Conservation (phyloP, 2,113 vertebrate genomes). For the Colaptes auratus region DNA sequence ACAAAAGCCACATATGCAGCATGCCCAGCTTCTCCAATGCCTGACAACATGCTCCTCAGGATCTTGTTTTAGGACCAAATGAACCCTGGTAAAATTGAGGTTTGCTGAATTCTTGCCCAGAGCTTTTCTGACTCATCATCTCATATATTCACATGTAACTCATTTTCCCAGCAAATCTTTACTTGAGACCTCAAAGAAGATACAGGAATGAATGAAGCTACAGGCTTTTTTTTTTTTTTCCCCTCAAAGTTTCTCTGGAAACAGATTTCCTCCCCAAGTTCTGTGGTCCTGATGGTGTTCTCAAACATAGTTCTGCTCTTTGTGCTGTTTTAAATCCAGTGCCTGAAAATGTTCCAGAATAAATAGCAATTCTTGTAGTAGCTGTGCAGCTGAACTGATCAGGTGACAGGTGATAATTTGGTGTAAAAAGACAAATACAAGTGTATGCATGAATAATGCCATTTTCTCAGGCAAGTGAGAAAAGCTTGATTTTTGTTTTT, state of each 20-base stretch:
- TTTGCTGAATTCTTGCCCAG: slow-evolving; percentile 48
- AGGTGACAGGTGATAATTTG: background rate
- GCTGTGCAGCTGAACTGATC: background rate
- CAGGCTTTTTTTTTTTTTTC: background rate
- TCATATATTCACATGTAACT: slow-evolving; percentile 39
- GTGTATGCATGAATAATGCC: background rate
- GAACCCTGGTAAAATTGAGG: slow-evolving; percentile 24
- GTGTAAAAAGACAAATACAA: background rate
- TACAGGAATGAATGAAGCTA: slow-evolving; percentile 19
- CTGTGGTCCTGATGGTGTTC: background rate
- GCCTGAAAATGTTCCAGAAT: background rate
- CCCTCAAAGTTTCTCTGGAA: slow-evolving; percentile 21
- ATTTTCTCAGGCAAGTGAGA: background rate
- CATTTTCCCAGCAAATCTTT: slow-evolving; percentile 38
- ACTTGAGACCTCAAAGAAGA: slow-evolving; percentile 23
- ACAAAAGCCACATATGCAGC: background rate
- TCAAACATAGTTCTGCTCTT: background rate
- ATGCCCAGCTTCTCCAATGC: background rate
- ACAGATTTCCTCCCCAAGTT: background rate
- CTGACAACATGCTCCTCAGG: background rate
- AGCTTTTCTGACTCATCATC: slow-evolving; percentile 54
- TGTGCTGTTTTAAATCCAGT: background rate
- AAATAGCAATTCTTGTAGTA: background rate
- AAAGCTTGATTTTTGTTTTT: background rate
- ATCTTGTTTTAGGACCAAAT: slow-evolving; percentile 39